phyloP scores from a whole-genome alignment of 2,888 invertebrate genomes.

The Catocala sponsa region DNA sequence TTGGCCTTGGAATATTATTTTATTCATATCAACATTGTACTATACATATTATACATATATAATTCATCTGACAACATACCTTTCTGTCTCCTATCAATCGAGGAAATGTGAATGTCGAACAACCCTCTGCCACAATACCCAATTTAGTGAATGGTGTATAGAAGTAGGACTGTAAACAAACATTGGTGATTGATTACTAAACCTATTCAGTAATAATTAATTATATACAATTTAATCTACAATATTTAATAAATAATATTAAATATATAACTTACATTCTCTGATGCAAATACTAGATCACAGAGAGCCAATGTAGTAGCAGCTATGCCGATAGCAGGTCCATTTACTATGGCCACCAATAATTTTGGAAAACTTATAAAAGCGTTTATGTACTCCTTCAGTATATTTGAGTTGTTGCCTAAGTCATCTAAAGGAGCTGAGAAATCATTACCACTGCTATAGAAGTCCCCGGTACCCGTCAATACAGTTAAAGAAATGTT shows the following conservation, averaged over 20 bases:
- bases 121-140: slow-evolving; percentile 96
- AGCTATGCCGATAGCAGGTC: slow-evolving; percentile 97
- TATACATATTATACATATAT: too few relatives aligned
- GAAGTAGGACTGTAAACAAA: slow-evolving; percentile 92
- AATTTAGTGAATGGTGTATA: slow-evolving; percentile 95
- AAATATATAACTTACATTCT: slow-evolving; percentile 88
- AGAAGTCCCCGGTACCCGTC: slow-evolving; percentile 94
- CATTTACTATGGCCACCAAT: slow-evolving; percentile 96
- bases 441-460: slow-evolving; percentile 95
- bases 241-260: too few relatives aligned
- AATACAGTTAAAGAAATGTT: slow-evolving; percentile 91
- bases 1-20: too few relatives aligned
- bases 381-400: slow-evolving; percentile 90
- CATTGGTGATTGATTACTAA: neutral
- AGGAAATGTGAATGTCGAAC: slow-evolving; percentile 95
- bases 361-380: slow-evolving; percentile 96
- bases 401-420: slow-evolving; percentile 54
- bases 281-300: slow-evolving; percentile 96
- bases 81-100: slow-evolving; percentile 94
- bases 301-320: slow-evolving; percentile 95
- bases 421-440: slow-evolving; percentile 43
- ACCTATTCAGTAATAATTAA: too few relatives aligned
- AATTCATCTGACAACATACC: slow-evolving; percentile 70
- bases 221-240: too few relatives aligned
- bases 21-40: too few relatives aligned